Conservation (phyloP, 2,888 invertebrate genomes). For the Prosopocoilus inquinatus region DNA sequence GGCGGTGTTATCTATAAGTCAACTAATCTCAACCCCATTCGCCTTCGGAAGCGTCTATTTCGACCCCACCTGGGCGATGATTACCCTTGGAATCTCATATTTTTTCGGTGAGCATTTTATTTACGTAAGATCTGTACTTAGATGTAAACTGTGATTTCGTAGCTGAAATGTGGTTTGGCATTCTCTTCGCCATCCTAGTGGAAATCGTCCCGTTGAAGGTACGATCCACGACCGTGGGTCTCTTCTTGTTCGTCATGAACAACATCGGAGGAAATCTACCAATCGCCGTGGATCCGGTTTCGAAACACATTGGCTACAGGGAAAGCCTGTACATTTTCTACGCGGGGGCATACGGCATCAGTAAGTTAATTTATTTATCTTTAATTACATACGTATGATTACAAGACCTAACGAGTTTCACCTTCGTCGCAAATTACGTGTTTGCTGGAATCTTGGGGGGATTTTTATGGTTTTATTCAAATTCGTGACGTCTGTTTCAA, state of each 20-base stretch:
- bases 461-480: no score
- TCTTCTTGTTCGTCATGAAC: slow-evolving; percentile 90
- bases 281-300: slow-evolving; percentile 81
- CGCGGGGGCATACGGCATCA: slow-evolving; percentile 82
- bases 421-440: no score
- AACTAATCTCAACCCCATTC: slow-evolving; percentile 78
- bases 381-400: no score
- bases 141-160: slow-evolving; percentile 34
- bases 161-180: slow-evolving; percentile 96
- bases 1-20: slow-evolving; percentile 76
- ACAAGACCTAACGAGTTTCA: no score
- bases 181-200: slow-evolving; percentile 85
- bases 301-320: slow-evolving; percentile 77
- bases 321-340: slow-evolving; percentile 85
- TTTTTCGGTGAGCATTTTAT: slow-evolving; percentile 70
- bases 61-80: slow-evolving; percentile 81
- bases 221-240: slow-evolving; percentile 80
- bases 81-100: slow-evolving; percentile 83
- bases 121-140: neutral
- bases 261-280: slow-evolving; percentile 89
- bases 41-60: slow-evolving; percentile 85
- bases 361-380: slow-evolving; percentile 58
- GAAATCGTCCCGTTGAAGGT: slow-evolving; percentile 82
- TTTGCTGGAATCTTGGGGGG: no score
- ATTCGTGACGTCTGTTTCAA: no score